Evolutionary conservation across 2,113 vertebrate species (phyloP).

Genomic region (Alosa alosa): DNA sequence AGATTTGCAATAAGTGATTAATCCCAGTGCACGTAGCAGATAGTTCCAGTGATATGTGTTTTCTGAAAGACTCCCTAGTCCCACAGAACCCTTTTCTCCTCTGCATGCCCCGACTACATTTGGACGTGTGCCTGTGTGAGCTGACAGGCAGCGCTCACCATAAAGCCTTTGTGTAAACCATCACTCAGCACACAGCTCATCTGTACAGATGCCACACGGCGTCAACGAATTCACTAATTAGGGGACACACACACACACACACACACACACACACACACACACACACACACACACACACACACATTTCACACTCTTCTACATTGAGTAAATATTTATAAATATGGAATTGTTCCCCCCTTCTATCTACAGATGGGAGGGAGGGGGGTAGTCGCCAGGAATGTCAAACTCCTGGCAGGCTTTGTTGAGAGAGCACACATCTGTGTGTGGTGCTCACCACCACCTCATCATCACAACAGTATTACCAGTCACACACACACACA

Average conservation of each 20-base stretch:
- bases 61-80: neutral
- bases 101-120: neutral
- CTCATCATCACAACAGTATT: too few relatives aligned
- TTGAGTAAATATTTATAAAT: constrained; percentile 59
- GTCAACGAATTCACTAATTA: neutral
- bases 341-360: constrained; percentile 31
- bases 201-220: constrained; percentile 46
- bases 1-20: constrained; percentile 32
- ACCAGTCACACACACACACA: neutral
- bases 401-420: constrained; percentile 20
- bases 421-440: constrained; percentile 7
- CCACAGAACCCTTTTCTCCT: neutral
- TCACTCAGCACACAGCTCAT: constrained; percentile 45
- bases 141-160: constrained; percentile 29
- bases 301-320: neutral
- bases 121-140: constrained; percentile 3
- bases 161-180: constrained; percentile 26
- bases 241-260: constrained; percentile 14
- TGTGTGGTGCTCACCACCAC: constrained; percentile 7
- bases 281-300: neutral
- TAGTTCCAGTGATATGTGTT: neutral
- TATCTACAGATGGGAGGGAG: neutral
- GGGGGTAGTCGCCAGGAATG: constrained; percentile 29
- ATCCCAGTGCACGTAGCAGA: constrained; percentile 5
- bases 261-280: constrained; percentile 9